phyloP scores from a whole-genome alignment of 2,888 invertebrate genomes.

The Chalcis sispes region DNA sequence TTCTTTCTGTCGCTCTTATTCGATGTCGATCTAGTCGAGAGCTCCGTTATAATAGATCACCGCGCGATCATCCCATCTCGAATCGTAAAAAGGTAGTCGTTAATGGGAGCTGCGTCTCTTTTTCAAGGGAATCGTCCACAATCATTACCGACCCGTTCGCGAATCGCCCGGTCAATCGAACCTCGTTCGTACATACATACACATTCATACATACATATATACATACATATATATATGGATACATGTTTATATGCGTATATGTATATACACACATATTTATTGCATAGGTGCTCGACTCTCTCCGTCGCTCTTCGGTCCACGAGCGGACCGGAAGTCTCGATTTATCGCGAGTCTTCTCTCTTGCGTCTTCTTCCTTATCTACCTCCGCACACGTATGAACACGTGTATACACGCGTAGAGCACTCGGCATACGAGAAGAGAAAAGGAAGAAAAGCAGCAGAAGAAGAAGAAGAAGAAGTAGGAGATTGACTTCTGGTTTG shows the following conservation, averaged over 20 bases:
- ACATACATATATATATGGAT: no score
- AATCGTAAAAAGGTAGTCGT: slow-evolving; percentile 35
- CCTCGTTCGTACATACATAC: slow-evolving; percentile 43
- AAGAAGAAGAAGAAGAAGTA: slow-evolving; percentile 51
- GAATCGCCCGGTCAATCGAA: no score
- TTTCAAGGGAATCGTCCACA: slow-evolving; percentile 15
- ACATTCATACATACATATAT: no score
- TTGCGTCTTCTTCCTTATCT: no score
- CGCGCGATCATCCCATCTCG: slow-evolving; percentile 29
- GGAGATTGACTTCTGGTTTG: not conserved
- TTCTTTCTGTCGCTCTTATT: not conserved
- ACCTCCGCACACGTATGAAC: no score
- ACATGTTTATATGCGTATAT: no score
- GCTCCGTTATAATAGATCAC: slow-evolving; percentile 34
- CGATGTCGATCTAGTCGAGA: not conserved
- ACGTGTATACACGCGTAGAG: no score
- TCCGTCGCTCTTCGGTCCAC: no score
- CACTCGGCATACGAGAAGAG: not conserved
- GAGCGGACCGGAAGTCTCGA: slow-evolving; percentile 64
- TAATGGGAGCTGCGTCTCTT: slow-evolving; percentile 1
- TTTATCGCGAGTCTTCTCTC: no score
- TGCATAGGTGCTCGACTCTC: no score
- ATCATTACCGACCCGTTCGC: no score
- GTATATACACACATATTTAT: no score
- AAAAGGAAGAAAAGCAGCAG: not conserved